A percentile compares a stretch with the other conserved stretches of the same genome.
Conservation (phyloP, 1,140 invertebrate genomes). For the Brachionus angularis region DNA sequence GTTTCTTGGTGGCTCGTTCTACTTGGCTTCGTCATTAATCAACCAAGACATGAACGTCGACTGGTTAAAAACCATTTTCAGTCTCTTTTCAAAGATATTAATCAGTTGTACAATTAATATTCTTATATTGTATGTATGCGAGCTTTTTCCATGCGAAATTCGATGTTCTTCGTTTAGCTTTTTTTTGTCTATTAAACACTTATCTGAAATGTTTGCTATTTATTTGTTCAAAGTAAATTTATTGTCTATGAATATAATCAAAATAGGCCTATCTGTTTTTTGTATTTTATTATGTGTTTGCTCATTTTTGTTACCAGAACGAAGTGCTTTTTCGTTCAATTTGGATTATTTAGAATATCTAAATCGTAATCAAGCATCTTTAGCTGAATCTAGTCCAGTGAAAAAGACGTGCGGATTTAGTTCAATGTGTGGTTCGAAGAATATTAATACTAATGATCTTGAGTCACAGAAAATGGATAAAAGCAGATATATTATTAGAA, state of each 20-base stretch:
- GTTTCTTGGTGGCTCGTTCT: slow-evolving; percentile 28
- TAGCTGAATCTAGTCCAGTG: too few relatives aligned
- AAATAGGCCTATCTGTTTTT: background rate
- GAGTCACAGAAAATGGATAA: background rate
- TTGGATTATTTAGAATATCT: background rate
- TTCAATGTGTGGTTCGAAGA: background rate
- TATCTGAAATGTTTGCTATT: slow-evolving; percentile 38
- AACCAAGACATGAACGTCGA: background rate
- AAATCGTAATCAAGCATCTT: too few relatives aligned
- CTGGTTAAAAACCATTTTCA: background rate
- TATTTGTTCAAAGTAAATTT: slow-evolving; percentile 37
- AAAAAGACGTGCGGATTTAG: background rate
- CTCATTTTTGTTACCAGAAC: slow-evolving; percentile 23
- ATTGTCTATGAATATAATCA: background rate
- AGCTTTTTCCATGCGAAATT: slow-evolving; percentile 43
- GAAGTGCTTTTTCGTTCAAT: slow-evolving; percentile 20
- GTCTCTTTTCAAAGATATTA: slow-evolving; percentile 17
- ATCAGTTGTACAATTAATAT: background rate
- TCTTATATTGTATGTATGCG: slow-evolving; percentile 21
- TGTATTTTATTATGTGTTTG: background rate
- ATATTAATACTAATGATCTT: background rate
- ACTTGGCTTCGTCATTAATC: background rate
- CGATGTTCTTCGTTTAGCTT: slow-evolving; percentile 41
- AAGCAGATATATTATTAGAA: background rate
- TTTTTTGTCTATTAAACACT: slow-evolving; percentile 40